These are phyloP conservation scores for Shargacucullia verbasci DNA, from an alignment of 2,888 invertebrate genomes.

Conservation along the genomic window DNA sequence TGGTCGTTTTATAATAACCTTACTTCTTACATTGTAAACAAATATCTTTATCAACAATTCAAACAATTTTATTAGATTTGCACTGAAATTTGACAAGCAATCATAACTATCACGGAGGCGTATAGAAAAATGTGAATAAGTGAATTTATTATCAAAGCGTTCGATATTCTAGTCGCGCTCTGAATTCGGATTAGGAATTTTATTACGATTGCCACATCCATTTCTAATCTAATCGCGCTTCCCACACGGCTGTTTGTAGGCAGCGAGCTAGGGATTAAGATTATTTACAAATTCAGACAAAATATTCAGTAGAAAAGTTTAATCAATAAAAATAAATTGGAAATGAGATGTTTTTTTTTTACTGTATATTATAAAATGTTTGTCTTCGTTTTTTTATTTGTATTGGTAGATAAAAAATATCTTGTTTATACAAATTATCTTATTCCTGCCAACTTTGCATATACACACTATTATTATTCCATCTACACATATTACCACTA, in stretches of 20 bases:
- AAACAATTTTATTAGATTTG: constrained; percentile 23
- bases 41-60: constrained; percentile 16
- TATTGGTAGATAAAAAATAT: too few relatives aligned
- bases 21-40: too few relatives aligned
- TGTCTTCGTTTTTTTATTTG: too few relatives aligned
- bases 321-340: background rate
- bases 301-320: constrained; percentile 12
- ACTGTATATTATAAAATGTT: too few relatives aligned
- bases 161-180: constrained; percentile 53
- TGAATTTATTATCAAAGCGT: constrained; percentile 29
- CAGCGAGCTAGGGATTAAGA: constrained; percentile 24
- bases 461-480: too few relatives aligned
- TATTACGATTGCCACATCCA: constrained; percentile 43
- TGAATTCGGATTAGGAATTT: constrained; percentile 57
- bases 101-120: constrained; percentile 35
- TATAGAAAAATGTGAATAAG: constrained; percentile 40
- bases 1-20: too few relatives aligned
- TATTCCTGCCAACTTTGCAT: too few relatives aligned
- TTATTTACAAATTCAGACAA: constrained; percentile 23
- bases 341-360: too few relatives aligned
- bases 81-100: constrained; percentile 30
- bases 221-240: constrained; percentile 45
- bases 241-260: constrained; percentile 45
- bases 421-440: too few relatives aligned
- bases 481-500: too few relatives aligned